These are phyloP conservation scores for Hydrophis major DNA, from an alignment of 2,797 vertebrate species.

Conservation along the genomic window DNA sequence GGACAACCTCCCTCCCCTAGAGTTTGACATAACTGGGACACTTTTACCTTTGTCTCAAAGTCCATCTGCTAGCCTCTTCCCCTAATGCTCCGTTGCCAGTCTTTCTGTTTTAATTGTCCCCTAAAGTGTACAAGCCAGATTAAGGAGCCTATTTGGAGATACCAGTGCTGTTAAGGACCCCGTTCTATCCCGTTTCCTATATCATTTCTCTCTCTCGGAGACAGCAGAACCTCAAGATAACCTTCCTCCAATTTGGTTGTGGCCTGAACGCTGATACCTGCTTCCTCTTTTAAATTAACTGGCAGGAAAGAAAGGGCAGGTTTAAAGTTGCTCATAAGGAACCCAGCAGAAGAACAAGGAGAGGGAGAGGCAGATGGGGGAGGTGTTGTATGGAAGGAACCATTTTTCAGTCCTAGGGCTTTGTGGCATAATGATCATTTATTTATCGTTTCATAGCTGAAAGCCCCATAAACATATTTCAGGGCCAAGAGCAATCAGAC, in stretches of 20 bases:
- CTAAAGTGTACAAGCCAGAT: conserved; percentile 30
- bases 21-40: not conserved
- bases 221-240: accelerated
- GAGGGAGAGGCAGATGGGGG: not conserved
- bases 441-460: conserved; percentile 14
- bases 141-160: not conserved
- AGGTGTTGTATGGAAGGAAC: not conserved
- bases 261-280: not conserved
- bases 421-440: not conserved
- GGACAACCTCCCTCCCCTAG: too few species aligned
- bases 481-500: conserved; percentile 22
- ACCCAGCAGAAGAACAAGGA: not conserved
- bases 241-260: not conserved
- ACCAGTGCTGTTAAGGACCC: not conserved
- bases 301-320: not conserved
- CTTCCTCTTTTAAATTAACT: not conserved
- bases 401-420: not conserved
- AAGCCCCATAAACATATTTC: not conserved
- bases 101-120: not conserved
- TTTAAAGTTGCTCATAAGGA: not conserved
- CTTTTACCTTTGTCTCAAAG: not conserved
- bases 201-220: not conserved
- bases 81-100: not conserved
- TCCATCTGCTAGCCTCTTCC: not conserved
- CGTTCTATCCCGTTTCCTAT: not conserved